phyloP scores from a whole-genome alignment of 2,797 vertebrate species.

The Crocodylus rhombifer region DNA sequence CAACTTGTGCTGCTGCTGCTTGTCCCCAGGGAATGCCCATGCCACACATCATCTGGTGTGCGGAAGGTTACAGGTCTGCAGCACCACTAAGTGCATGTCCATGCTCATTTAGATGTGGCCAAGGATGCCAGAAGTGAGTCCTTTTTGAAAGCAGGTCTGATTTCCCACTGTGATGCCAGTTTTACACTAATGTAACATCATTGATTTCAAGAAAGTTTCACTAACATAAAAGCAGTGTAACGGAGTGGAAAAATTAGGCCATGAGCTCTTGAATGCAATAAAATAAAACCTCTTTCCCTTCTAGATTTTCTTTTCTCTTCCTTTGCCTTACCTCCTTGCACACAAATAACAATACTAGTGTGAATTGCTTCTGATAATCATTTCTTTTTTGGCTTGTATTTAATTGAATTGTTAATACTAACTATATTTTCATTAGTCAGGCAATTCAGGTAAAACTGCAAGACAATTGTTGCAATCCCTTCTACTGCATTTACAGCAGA shows the following conservation, averaged over 20 bases:
- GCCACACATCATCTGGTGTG: no score
- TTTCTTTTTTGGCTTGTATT: background rate
- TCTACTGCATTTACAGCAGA: background rate
- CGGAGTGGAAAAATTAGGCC: background rate
- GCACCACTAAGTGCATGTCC: no score
- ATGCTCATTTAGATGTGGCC: background rate
- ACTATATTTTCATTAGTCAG: constrained; percentile 33
- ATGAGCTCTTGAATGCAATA: background rate
- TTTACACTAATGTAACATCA: background rate
- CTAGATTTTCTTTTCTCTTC: background rate
- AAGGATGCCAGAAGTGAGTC: background rate
- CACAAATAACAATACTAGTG: constrained; percentile 42
- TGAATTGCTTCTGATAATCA: constrained; percentile 60
- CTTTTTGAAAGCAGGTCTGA: background rate
- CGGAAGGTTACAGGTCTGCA: no score
- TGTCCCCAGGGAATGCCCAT: no score
- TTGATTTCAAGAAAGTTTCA: background rate
- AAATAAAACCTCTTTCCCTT: background rate
- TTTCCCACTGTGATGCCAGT: background rate
- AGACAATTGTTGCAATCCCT: constrained; percentile 24
- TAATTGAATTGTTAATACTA: constrained; percentile 32
- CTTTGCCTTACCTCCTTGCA: constrained; percentile 30
- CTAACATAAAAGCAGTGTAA: background rate
- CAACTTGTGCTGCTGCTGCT: no score
- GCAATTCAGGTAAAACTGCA: constrained; percentile 40